These are phyloP conservation scores for Bucorvus abyssinicus DNA, from an alignment of 2,797 vertebrate genomes.

Conservation along the genomic window DNA sequence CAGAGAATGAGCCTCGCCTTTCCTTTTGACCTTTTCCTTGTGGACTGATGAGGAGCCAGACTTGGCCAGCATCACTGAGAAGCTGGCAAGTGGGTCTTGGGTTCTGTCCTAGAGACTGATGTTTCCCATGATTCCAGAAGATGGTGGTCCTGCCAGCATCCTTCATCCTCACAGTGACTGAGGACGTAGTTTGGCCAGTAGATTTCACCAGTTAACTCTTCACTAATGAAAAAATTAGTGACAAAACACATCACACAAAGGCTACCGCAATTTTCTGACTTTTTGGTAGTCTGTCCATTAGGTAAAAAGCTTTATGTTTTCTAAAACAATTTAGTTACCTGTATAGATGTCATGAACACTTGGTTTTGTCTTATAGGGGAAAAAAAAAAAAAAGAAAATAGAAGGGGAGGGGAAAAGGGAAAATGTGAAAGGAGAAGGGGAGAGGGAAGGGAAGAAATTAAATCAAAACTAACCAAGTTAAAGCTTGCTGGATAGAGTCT, in stretches of 20 bases:
- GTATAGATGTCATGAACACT: neutral
- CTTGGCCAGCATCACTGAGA: neutral
- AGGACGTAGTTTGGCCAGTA: neutral
- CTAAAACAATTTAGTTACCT: neutral
- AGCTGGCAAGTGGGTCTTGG: neutral
- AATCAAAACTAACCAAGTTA: neutral
- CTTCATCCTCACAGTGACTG: neutral
- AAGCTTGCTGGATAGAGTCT: neutral
- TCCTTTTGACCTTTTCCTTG: neutral
- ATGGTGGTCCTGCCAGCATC: neutral
- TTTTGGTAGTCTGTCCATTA: neutral
- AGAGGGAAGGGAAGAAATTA: neutral
- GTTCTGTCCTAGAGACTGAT: neutral
- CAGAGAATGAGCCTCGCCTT: neutral
- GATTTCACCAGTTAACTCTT: neutral
- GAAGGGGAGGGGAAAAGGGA: neutral
- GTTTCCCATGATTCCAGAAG: neutral
- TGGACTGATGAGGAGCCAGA: neutral
- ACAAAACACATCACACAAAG: neutral
- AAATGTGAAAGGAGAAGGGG: neutral
- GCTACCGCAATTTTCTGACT: neutral
- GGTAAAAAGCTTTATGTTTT: neutral
- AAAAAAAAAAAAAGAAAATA: neutral
- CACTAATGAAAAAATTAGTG: neutral
- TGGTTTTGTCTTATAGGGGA: neutral